phyloP scores from a whole-genome alignment of 2,888 invertebrate genomes.

The Lordiphosa andalusiaca region DNA sequence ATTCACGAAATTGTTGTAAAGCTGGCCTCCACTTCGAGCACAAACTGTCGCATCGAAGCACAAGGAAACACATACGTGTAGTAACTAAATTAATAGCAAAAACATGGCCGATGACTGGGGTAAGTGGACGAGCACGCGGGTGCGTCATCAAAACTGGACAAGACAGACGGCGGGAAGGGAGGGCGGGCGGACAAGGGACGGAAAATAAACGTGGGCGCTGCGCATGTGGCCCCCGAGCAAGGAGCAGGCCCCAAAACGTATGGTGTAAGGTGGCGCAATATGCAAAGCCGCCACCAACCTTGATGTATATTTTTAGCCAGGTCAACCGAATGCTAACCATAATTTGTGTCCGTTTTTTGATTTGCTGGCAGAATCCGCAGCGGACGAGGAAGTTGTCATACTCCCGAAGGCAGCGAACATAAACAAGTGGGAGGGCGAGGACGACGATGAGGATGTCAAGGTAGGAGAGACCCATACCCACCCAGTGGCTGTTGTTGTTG shows the following conservation, averaged over 20 bases:
- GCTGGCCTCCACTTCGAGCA: conserved; percentile 26
- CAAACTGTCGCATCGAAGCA: conserved; percentile 25
- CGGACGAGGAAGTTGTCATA: conserved; percentile 84
- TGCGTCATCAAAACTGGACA: conserved; percentile 39
- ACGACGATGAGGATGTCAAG: conserved; percentile 92
- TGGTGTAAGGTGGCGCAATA: conserved; percentile 9
- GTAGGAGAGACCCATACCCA: conserved; percentile 80
- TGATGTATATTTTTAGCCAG: conserved; percentile 36
- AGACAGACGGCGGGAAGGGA: not conserved
- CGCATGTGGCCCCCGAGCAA: conserved; percentile 49
- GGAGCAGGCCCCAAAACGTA: conserved; percentile 7
- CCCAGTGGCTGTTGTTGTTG: not conserved
- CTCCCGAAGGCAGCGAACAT: conserved; percentile 84
- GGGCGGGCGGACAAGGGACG: conserved; percentile 15
- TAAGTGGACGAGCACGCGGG: conserved; percentile 77
- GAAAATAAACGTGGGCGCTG: conserved; percentile 54
- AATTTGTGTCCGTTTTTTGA: conserved; percentile 19
- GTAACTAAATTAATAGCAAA: conserved; percentile 20
- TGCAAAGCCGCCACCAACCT: conserved; percentile 26
- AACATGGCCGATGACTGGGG: conserved; percentile 88
- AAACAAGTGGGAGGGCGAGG: conserved; percentile 94
- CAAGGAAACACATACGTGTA: conserved; percentile 23
- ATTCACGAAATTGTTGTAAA: conserved; percentile 27
- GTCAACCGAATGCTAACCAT: conserved; percentile 24
- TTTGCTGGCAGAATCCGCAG: conserved; percentile 74